A percentile compares a stretch with the other conserved stretches of the same genome.
Conservation (phyloP, 2,113 vertebrate species). For the Centropus bengalensis region DNA sequence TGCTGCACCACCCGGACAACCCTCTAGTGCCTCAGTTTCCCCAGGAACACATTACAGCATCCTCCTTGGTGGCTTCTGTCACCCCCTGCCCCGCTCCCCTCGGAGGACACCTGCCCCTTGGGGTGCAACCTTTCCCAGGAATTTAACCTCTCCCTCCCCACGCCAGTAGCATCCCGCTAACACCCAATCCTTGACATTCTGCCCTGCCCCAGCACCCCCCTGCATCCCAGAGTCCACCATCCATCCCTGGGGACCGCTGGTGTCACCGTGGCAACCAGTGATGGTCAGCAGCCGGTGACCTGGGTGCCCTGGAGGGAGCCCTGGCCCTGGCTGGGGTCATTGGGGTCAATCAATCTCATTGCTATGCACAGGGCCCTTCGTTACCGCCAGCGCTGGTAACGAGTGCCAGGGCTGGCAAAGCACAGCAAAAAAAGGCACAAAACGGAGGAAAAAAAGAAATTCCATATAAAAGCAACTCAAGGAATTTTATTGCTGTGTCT, state of each 20-base stretch:
- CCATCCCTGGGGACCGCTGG: neutral
- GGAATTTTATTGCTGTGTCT: neutral
- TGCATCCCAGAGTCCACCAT: neutral
- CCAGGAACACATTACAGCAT: neutral
- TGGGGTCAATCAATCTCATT: slow-evolving; percentile 77
- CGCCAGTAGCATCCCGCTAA: neutral
- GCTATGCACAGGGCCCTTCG: slow-evolving; percentile 65
- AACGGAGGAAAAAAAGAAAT: fast-evolving
- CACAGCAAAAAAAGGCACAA: neutral
- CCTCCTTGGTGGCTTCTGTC: neutral
- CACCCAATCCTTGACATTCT: neutral
- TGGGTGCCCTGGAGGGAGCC: slow-evolving; percentile 58
- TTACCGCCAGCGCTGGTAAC: neutral
- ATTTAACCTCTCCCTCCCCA: neutral
- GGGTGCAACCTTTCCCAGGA: neutral
- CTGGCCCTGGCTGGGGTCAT: slow-evolving; percentile 63
- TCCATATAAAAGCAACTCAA: fast-evolving
- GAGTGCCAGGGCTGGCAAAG: neutral
- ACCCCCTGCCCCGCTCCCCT: neutral
- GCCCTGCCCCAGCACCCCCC: neutral
- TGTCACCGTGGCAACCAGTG: slow-evolving; percentile 68
- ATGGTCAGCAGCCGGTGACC: slow-evolving; percentile 76
- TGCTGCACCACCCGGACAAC: too few species aligned
- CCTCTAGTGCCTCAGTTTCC: neutral
- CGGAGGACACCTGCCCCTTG: neutral